These are phyloP conservation scores for Chlorocebus sabaeus DNA, from an alignment of 2,113 vertebrate species.

Conservation along the genomic window DNA sequence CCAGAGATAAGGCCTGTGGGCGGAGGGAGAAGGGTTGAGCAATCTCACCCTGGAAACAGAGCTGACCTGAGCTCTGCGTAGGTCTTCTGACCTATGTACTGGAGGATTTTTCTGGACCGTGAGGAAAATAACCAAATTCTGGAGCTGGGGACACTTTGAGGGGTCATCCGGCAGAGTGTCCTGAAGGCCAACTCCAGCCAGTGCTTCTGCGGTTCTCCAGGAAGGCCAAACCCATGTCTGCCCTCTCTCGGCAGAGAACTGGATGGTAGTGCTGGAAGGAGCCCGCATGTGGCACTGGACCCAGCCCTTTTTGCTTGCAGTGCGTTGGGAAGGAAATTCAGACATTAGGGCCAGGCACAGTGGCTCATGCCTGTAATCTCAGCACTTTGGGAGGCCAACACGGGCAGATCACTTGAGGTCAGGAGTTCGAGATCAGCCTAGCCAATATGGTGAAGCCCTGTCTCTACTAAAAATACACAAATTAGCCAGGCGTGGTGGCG, in stretches of 20 bases:
- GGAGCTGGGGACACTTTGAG: background rate
- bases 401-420: too few species aligned
- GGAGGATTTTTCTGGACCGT: background rate
- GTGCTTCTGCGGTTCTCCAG: background rate
- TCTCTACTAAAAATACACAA: too few species aligned
- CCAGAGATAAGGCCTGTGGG: constrained; percentile 63
- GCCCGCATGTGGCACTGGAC: rapidly evolving
- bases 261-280: background rate
- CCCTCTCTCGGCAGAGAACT: background rate
- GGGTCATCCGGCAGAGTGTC: background rate
- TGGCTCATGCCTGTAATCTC: too few species aligned
- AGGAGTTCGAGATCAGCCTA: too few species aligned
- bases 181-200: background rate
- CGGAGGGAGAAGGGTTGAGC: constrained; percentile 39
- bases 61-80: background rate
- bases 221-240: background rate
- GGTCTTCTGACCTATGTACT: background rate
- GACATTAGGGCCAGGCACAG: background rate
- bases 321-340: background rate
- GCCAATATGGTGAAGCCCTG: too few species aligned
- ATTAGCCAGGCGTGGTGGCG: too few species aligned
- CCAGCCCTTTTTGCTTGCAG: background rate
- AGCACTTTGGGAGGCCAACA: too few species aligned
- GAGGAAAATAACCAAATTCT: background rate
- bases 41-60: constrained; percentile 12